A percentile compares a stretch with the other conserved stretches of the same genome.
phyloP scores from a whole-genome alignment of 2,113 vertebrate genomes.

The Thunnus maccoyii region DNA sequence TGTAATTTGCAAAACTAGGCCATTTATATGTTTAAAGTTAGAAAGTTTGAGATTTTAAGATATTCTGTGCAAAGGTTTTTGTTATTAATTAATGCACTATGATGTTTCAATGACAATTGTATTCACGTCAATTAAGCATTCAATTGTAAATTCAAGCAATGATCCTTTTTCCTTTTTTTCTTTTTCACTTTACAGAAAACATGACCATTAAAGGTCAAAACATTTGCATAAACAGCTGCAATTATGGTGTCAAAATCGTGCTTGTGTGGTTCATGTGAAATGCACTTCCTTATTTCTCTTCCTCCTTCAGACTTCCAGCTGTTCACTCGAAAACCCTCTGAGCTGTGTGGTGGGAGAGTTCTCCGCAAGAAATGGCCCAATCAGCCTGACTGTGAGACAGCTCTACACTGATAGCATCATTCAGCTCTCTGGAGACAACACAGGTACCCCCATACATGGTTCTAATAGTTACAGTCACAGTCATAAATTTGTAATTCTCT shows the following conservation, averaged over 20 bases:
- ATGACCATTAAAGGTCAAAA: neutral
- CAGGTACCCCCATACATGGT: conserved; percentile 61
- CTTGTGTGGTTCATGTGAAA: neutral
- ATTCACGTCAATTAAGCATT: neutral
- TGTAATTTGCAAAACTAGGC: no score
- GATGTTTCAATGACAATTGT: neutral
- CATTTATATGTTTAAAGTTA: neutral
- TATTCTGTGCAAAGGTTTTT: neutral
- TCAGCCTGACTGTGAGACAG: conserved; percentile 70
- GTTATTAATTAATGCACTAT: neutral
- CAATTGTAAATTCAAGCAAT: no score
- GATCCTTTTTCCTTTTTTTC: neutral
- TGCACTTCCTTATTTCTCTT: neutral
- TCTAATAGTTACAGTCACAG: neutral
- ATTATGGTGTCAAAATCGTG: neutral
- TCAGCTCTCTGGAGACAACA: conserved; percentile 80
- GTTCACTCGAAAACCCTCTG: conserved; percentile 71
- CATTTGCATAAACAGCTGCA: neutral
- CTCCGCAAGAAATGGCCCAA: conserved; percentile 71
- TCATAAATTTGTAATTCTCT: no score
- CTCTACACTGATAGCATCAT: conserved; percentile 76
- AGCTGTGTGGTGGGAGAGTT: conserved; percentile 83
- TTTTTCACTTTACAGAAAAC: neutral
- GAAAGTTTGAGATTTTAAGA: neutral
- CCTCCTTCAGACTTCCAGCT: conserved; percentile 73